phyloP scores from a whole-genome alignment of 2,113 vertebrate species.

The Tretioscincus oriximinensis region DNA sequence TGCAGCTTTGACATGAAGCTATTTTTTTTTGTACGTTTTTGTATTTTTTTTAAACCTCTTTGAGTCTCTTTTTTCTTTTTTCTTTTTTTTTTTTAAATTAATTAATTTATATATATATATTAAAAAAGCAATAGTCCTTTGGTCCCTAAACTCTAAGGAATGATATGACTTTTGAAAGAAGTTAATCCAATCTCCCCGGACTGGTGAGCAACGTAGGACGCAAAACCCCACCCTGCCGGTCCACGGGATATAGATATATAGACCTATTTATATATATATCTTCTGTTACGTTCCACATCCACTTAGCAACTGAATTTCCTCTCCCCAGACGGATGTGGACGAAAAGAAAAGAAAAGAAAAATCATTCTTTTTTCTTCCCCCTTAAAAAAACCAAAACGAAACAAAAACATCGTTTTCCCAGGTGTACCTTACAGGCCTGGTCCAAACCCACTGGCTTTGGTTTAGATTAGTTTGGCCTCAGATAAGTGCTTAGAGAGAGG shows the following conservation, averaged over 20 bases:
- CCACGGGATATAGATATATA: constrained; percentile 64
- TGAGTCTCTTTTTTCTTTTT: constrained; percentile 47
- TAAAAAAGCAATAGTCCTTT: constrained; percentile 82
- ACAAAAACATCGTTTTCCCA: constrained; percentile 31
- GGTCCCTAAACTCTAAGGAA: constrained; percentile 84
- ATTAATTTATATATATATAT: constrained; percentile 77
- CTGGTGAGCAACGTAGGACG: constrained; percentile 64
- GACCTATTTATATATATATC: constrained; percentile 72
- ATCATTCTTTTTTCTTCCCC: constrained; percentile 23
- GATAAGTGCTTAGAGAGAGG: constrained; percentile 61
- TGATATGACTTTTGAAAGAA: constrained; percentile 80
- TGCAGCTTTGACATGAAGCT: constrained; percentile 33
- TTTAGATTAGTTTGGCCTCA: constrained; percentile 63
- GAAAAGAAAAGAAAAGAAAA: constrained; percentile 31
- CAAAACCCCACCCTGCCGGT: constrained; percentile 61
- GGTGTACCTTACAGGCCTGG: constrained; percentile 60
- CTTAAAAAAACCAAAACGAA: constrained; percentile 35
- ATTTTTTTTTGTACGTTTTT: constrained; percentile 2
- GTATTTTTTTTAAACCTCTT: constrained; percentile 34
- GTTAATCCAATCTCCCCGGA: constrained; percentile 70
- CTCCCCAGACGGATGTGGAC: constrained; percentile 12
- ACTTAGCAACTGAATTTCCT: constrained; percentile 39
- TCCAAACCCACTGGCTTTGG: constrained; percentile 70
- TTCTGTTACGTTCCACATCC: constrained; percentile 67
- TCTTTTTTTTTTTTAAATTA: constrained; percentile 69